Evolutionary conservation across 2,113 vertebrate species (phyloP), one percentile per base, ranked within the genome.

Genomic region (Arenaria interpres): DNA sequence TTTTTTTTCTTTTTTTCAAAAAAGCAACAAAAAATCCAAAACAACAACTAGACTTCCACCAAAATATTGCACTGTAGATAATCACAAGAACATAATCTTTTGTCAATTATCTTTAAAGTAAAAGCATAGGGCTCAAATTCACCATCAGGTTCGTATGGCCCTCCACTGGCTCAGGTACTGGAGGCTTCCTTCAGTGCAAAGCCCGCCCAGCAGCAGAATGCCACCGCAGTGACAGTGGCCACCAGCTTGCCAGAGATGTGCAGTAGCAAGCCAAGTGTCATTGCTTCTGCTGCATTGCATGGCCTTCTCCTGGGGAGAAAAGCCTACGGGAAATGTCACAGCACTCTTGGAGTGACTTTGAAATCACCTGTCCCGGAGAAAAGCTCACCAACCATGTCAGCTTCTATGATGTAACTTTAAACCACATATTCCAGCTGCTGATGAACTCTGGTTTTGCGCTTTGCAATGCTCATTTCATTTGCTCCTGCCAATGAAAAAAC

Each of bases 331-430:
- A 46, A 63, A 22, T 2, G 16, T 6, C 64, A 39, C 35, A 62
- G 24, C 1, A 2, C 24, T 41, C 37, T 48, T 33, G 27, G 28
- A 0, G 0, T 15, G 9, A 48, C 16, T 85, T 28, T 50, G 33
- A 73, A 21, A 18, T 19, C 18, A 23, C 14, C 17, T 54, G 7
- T 39, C 48, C 37, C 41, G 41, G 18, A 39, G 23, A 51, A 63
- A 41, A 68, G 13, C 27, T 66, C 32, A 18, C 28, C 53, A 21
- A 5, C 6, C 9, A 2, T 0, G 2, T 25, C 56, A 14, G 0
- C 37, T 23, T 18, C 41, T 12, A 2, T 0, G 4, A 3, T 17
- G 2, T 11, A 13, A 21, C 57, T 53, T 56, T 64, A 21, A 30
- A 30, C 28, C 57, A 43, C 3, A 2, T 2, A n/a, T 39, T 88